Conservation (phyloP, 2,888 invertebrate species). For the Drosophila fulvimacula region DNA sequence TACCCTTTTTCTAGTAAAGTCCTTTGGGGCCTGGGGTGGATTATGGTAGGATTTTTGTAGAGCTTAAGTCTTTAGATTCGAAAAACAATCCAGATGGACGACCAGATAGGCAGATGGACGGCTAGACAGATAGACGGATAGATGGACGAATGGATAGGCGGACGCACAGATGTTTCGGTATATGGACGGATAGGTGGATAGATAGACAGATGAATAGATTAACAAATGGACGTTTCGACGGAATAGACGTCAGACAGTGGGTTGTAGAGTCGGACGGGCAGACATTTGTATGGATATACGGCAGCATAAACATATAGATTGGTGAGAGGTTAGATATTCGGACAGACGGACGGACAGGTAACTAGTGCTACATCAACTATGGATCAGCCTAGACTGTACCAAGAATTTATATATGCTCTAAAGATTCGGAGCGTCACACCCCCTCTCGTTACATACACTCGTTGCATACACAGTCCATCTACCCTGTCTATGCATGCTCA, state of each 20-base stretch:
- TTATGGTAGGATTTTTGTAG: too few relatives aligned
- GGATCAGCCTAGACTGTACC: neutral
- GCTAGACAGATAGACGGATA: fast-evolving
- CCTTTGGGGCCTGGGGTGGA: too few relatives aligned
- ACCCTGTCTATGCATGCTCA: neutral
- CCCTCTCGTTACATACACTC: neutral
- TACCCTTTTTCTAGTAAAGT: too few relatives aligned
- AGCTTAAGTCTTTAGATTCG: too few relatives aligned
- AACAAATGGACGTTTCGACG: neutral
- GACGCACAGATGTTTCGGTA: neutral
- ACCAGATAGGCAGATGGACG: neutral
- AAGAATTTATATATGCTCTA: neutral
- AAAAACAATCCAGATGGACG: too few relatives aligned
- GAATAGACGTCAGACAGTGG: too few relatives aligned
- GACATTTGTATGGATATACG: neutral
- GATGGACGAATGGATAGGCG: neutral
- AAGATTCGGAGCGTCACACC: neutral
- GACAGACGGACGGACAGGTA: neutral
- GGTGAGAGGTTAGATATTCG: neutral
- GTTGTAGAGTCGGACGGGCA: neutral
- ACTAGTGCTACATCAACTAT: neutral
- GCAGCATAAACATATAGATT: neutral
- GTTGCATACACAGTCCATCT: too few relatives aligned
- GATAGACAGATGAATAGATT: too few relatives aligned
- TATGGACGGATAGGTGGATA: neutral